A percentile compares a stretch with the other conserved stretches of the same genome.
These are phyloP conservation scores for Podarcis siculus DNA, from an alignment of 2,797 vertebrate genomes.

Conservation along the genomic window DNA sequence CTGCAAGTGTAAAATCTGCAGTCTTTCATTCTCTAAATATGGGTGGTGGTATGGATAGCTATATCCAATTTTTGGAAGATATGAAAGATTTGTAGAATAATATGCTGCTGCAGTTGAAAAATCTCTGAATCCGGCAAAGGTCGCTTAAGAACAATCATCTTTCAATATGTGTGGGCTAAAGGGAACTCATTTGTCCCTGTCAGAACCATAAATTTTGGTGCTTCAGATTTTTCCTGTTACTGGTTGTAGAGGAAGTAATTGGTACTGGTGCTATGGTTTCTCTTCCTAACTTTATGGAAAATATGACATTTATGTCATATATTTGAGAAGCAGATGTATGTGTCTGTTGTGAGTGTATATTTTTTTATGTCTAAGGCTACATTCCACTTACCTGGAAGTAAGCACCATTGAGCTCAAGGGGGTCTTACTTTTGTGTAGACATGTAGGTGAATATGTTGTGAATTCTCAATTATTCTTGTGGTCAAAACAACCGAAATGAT, in stretches of 20 bases:
- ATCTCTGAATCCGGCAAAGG: not conserved
- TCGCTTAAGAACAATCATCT: not conserved
- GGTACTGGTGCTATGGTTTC: not conserved
- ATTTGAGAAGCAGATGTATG: not conserved
- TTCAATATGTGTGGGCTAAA: not conserved
- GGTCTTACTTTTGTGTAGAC: not conserved
- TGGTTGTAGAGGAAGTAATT: not conserved
- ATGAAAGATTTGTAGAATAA: not conserved
- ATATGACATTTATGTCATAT: not conserved
- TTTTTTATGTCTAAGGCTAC: conserved; percentile 39
- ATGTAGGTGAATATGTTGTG: not conserved
- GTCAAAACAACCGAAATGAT: not conserved
- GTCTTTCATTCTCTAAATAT: conserved; percentile 26
- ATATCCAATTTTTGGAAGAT: not conserved
- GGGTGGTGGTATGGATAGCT: not conserved
- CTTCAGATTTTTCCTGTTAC: too few species aligned
- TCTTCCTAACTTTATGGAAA: not conserved
- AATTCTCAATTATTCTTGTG: conserved; percentile 49
- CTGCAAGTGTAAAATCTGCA: conserved; percentile 45
- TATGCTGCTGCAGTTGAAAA: not conserved
- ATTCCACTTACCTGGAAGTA: not conserved
- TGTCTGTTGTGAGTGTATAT: not conserved
- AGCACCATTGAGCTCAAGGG: not conserved
- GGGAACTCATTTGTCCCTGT: not conserved
- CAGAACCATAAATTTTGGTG: not conserved